Base-by-base conservation (phyloP, 2,113 vertebrate species). In the Bubo scandiacus region DNA sequence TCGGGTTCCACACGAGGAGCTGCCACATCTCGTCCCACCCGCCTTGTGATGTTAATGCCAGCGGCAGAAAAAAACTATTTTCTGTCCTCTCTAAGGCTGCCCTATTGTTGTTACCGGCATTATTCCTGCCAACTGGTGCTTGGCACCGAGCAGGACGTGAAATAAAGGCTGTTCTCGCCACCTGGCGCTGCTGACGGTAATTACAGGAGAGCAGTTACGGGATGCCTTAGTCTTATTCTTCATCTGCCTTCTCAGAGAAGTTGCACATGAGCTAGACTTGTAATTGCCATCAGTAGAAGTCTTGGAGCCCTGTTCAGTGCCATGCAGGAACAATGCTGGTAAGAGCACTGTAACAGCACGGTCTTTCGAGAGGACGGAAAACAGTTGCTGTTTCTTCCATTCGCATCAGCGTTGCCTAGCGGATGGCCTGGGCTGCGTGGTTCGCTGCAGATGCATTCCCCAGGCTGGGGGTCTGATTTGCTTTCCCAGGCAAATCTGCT, bases 171-270 rank as follows among this genome's bases (percentile, higher is more conserved):
- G 57, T 9, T 72, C 36, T 8, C 23, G 74, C 92, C 95, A 78
- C 65, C 94, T 90, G 49, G 54, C 74, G 95, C 82, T 66, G 0
- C 55, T 3, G 43, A 1, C 0, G 74, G 68, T 6, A 9, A 94
- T 7, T 47, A 4, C 92, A 94, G 43, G 20, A n/a, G 8, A 29
- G 7, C 2, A 3, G 12, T 1, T 4, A 5, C 0, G 36, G 59
- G 45, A 9, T 29, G 49, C 3, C 15, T 49, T 1, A 0, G 2
- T 5, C 6, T 1, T 5, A 2, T 0, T 19, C 30, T 57, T 2
- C 80, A 2, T 1, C 61, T 2, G 54, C 40, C 18, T 12, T 3
- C 49, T 12, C 40, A 0, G 54, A 34, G 13, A 19, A 17, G 6
- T 2, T 5, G 79, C 15, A 0, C 30, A 1, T 1, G 63, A 12